Base-by-base conservation (phyloP, 2,113 vertebrate species). In the Chamaea fasciata region DNA sequence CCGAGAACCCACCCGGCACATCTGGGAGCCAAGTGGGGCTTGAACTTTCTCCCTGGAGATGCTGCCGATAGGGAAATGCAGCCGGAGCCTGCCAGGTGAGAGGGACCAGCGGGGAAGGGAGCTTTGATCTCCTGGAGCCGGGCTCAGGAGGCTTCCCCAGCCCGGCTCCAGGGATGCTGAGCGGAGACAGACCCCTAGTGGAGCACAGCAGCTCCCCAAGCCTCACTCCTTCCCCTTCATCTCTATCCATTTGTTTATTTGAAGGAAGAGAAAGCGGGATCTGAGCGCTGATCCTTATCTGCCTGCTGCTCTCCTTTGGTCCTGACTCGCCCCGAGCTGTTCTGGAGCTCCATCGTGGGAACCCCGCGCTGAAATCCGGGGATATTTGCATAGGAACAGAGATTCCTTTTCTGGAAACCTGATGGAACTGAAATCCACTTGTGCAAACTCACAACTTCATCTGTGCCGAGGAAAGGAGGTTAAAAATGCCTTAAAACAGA, bases 171-270 rank as follows among this genome's bases (percentile, higher is more conserved):
- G 30, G 1, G 59, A 79, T 83, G 89, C 74, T 93, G 96, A 84
- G 91, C 82, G 76, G 62, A 60, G 74, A 65, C 30, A 93, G 93
- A 95, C 94, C 90, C 60, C 95, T 96, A 86, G 95, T 71, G 96
- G 92, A 84, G 95, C 44, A 76, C 31, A 2, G 30, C 15, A 60
- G 83, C 76, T 44, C 41, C 86, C 76, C 65, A 7, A 22, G 31
- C 47, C 22, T 13, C 57, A 65, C 31, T 86, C 44, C 57, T 42
- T 37, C 16, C 46, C 28, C 0, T 47, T 27, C 24, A 0, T 2
- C 13, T 9, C 17, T 52, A 3, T 18, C 26, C 21, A 35, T 85
- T 90, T 85, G 75, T 37, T 91, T 71, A 15, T 85, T 76, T 33
- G 13, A 13, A 75, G 71, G 90, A 80, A 77, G 60, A 24, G 5